Evolutionary conservation across 2,113 vertebrate species (phyloP).

Genomic region (Psittacus erithacus): DNA sequence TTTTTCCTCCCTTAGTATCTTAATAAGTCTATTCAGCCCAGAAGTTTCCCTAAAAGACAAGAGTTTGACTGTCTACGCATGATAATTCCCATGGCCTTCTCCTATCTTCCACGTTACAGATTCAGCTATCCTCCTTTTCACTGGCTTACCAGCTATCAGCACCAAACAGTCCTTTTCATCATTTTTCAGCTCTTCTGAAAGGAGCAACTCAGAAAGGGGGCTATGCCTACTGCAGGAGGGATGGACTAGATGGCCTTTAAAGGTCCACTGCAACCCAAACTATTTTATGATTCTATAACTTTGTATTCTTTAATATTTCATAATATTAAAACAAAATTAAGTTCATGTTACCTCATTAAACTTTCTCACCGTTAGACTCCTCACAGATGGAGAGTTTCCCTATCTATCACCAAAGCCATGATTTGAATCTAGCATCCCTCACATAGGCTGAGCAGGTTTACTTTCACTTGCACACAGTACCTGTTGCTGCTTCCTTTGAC

Average conservation of each 20-base stretch:
- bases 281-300: neutral
- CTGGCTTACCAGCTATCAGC: neutral
- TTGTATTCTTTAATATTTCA: neutral
- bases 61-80: neutral
- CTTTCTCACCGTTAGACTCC: neutral
- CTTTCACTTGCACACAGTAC: neutral
- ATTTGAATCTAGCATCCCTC: neutral
- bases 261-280: neutral
- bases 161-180: neutral
- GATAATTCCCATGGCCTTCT: neutral
- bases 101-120: neutral
- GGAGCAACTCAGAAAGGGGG: neutral
- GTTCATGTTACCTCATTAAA: neutral
- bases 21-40: neutral
- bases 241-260: neutral
- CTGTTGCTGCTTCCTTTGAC: neutral
- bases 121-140: neutral
- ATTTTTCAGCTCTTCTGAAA: neutral
- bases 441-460: neutral
- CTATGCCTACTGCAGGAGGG: neutral
- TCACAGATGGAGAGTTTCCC: neutral
- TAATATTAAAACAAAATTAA: neutral
- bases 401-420: neutral
- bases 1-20: neutral
- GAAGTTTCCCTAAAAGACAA: neutral